phyloP scores from a whole-genome alignment of 1,140 invertebrate species.

The Metaphire vulgaris region DNA sequence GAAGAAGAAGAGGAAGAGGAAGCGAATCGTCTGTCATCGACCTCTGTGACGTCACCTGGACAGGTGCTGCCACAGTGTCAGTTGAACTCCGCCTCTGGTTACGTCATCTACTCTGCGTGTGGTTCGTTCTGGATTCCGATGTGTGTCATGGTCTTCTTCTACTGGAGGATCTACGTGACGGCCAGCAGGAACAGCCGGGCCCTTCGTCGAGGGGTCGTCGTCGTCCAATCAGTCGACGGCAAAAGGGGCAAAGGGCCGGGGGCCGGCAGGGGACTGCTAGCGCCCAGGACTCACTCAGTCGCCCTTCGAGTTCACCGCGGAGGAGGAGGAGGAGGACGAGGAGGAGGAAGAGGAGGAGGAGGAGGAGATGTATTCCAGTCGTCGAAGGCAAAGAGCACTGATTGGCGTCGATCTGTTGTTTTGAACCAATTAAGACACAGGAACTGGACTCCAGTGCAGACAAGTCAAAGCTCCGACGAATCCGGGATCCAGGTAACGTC shows the following conservation, averaged over 20 bases:
- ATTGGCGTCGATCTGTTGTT: too few species aligned
- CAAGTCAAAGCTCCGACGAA: not conserved
- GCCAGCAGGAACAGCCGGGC: conserved; percentile 69
- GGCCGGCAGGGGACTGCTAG: not conserved
- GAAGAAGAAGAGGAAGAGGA: not conserved
- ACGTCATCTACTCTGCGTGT: conserved; percentile 85
- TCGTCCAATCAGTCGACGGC: conserved; percentile 44
- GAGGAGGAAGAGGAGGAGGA: not conserved
- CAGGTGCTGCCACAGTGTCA: conserved; percentile 55
- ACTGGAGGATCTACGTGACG: conserved; percentile 84
- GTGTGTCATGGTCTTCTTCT: conserved; percentile 91
- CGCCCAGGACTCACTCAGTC: not conserved
- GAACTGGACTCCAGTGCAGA: not conserved
- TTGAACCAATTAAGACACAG: not conserved
- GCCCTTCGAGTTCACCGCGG: conserved; percentile 28
- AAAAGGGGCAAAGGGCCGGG: too few species aligned
- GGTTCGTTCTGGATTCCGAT: conserved; percentile 92
- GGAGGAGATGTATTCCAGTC: too few species aligned
- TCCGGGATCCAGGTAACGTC: not conserved
- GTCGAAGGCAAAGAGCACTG: too few species aligned
- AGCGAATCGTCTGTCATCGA: not conserved
- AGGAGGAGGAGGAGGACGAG: not conserved
- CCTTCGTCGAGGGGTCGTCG: conserved; percentile 37
- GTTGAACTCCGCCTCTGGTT: conserved; percentile 76
- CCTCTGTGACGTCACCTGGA: conserved; percentile 43